Percentiles rank a stretch among this genome's conserved stretches.
phyloP scores from a whole-genome alignment of 1,140 invertebrate genomes.

The fruit fly (Drosophila melanogaster) region Release_6_plus_ISO1_MT NC_004354.4:13456501-13457000 shows the following conservation, averaged over 20 bases:
- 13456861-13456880: conserved; percentile 40
- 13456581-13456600: conserved; percentile 24
- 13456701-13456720: conserved; percentile 27
- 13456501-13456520: not conserved
- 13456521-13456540: not conserved
- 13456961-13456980: no score
- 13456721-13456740: conserved; percentile 30
- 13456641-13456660: conserved; percentile 27
- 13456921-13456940: not conserved
- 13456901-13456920: conserved; percentile 4
- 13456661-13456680: conserved; percentile 15
- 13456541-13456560: conserved; percentile 10
- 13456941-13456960: no score
- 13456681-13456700: not conserved
- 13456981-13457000: no score
- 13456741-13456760: conserved; percentile 41
- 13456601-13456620: conserved; percentile 11
- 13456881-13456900: conserved; percentile 26
- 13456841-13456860: conserved; percentile 50
- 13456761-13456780: conserved; percentile 33
- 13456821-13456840: conserved; percentile 48
- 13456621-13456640: conserved; percentile 11
- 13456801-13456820: conserved; percentile 26
- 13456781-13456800: conserved; percentile 54
- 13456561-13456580: conserved; percentile 28